Evolutionary conservation across 2,797 vertebrate genomes (phyloP), one percentile per base, ranked within the genome.

Genomic region (Rhynchotus rufescens): DNA sequence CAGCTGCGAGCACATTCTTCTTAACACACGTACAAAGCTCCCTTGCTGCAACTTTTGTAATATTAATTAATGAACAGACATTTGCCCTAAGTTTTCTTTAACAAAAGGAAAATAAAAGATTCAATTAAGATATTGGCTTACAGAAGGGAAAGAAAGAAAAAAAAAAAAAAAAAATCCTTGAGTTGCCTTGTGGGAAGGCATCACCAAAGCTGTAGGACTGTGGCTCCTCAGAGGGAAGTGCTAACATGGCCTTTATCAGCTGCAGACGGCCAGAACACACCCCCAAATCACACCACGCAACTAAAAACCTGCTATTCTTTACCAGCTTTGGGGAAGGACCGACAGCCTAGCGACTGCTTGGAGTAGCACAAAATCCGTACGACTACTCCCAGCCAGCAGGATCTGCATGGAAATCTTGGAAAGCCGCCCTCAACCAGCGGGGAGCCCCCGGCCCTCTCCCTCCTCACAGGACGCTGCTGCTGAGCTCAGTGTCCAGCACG

Each of bases 61-160:
- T 25, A 75, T 17, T 85, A 4, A 57, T 52, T 73, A 28, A 51
- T 23, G 17, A 71, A 71, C 32, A 80, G 36, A 67, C 7, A n/a
- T 51, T 76, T 60, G 19, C 14, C 73, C 20, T 21, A 49, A 59
- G 19, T 51, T 86, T 80, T 80, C 61, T 72, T 79, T 28, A 78
- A 23, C 20, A 32, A 73, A 62, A 13, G 9, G 9, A 42, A 89
- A 80, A 91, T 36, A 79, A 80, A 87, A 82, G 45, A 77, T 82
- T 89, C 23, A 67, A 69, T 88, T 89, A 76, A 91, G 84, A 89
- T 75, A 84, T 1, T 32, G 21, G 13, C 11, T 89, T 20, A 85
- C 16, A 11, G 59, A 81, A 86, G 82, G 9, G 8, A 21, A 5
- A 38, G 47, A 67, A 42, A 32, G 38, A 9, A 5, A 4, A 22